Evolutionary conservation across 2,888 invertebrate genomes (phyloP).

Genomic region (Galeopsomyia nigrocyanea): DNA sequence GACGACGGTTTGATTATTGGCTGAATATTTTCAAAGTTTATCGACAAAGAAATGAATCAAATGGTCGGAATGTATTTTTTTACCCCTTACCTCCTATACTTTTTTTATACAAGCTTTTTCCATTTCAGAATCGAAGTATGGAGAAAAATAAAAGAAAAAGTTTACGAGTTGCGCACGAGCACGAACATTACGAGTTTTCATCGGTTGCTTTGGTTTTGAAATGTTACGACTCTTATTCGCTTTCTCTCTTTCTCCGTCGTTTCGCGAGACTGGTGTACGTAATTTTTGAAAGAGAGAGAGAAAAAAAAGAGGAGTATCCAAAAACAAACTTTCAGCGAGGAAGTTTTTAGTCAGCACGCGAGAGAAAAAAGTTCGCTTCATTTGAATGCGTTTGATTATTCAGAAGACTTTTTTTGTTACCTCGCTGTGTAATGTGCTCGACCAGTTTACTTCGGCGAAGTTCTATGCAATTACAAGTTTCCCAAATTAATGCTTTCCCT

Average conservation of each 20-base stretch:
- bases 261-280: background rate
- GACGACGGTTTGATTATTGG: too few relatives aligned
- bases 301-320: slow-evolving; percentile 1
- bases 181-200: slow-evolving; percentile 14
- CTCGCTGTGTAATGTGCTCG: background rate
- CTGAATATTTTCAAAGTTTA: too few relatives aligned
- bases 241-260: slow-evolving; percentile 5
- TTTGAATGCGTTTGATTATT: slow-evolving; percentile 38
- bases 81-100: slow-evolving; percentile 1
- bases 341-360: slow-evolving; percentile 32
- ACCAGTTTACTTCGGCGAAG: slow-evolving; percentile 20
- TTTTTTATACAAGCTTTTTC: slow-evolving; percentile 16
- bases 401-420: slow-evolving; percentile 33
- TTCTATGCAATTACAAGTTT: slow-evolving; percentile 32
- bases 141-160: slow-evolving; percentile 21
- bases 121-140: slow-evolving; percentile 1
- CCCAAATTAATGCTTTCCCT: slow-evolving; percentile 6
- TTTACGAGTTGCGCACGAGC: background rate
- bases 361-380: slow-evolving; percentile 23
- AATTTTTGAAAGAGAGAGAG: slow-evolving; percentile 17
- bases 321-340: slow-evolving; percentile 23
- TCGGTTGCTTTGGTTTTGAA: slow-evolving; percentile 35
- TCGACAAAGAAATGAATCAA: too few relatives aligned
- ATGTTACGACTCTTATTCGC: slow-evolving; percentile 18
- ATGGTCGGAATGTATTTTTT: slow-evolving; percentile 3